Conservation (phyloP, 2,797 vertebrate species). For the Diplodus sargus region DNA sequence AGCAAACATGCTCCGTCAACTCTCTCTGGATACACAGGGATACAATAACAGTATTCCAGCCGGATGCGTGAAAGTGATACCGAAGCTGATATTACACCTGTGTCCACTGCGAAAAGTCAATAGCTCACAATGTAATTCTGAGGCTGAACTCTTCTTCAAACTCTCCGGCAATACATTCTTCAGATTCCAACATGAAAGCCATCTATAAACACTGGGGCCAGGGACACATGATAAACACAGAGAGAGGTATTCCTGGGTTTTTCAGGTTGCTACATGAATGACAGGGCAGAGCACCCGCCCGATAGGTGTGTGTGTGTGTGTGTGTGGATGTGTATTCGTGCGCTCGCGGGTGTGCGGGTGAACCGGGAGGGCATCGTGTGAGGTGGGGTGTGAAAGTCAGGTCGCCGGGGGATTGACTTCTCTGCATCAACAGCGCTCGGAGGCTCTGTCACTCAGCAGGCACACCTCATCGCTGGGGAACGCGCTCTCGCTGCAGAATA, state of each 20-base stretch:
- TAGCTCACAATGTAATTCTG: constrained; percentile 30
- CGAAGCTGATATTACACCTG: constrained; percentile 48
- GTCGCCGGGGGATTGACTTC: constrained; percentile 68
- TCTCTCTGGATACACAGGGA: constrained; percentile 9
- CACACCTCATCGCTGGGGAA: constrained; percentile 77
- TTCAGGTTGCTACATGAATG: constrained; percentile 79
- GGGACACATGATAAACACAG: constrained; percentile 53
- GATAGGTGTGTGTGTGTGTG: neutral
- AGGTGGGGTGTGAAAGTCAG: constrained; percentile 71
- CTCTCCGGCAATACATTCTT: constrained; percentile 64
- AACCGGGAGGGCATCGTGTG: constrained; percentile 52
- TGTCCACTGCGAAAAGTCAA: constrained; percentile 44
- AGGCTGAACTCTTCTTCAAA: constrained; percentile 45
- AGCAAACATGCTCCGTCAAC: constrained; percentile 14
- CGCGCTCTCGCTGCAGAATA: constrained; percentile 67
- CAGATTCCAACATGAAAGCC: constrained; percentile 75
- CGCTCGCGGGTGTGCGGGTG: constrained; percentile 17
- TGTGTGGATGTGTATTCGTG: constrained; percentile 13
- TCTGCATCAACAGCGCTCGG: constrained; percentile 73
- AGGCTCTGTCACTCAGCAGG: constrained; percentile 82
- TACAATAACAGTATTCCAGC: constrained; percentile 22
- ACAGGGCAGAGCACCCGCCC: constrained; percentile 48
- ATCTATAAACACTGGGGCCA: constrained; percentile 68
- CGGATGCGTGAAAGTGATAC: constrained; percentile 29
- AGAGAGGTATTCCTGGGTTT: constrained; percentile 57